phyloP scores from a whole-genome alignment of 2,113 vertebrate species.

The Montifringilla adamsi region DNA sequence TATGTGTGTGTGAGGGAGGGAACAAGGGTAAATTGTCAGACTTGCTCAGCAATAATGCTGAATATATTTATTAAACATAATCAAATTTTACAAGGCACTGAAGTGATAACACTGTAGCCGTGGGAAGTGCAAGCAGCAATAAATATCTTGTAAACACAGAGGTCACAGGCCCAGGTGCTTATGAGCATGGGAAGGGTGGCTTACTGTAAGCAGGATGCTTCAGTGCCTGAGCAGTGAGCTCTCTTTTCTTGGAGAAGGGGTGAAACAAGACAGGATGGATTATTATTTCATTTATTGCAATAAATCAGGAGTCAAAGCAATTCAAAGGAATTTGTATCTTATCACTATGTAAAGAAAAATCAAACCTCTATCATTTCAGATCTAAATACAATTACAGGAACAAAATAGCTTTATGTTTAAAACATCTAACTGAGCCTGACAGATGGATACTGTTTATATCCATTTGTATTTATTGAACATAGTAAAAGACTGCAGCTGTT shows the following conservation, averaged over 20 bases:
- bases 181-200: slow-evolving; percentile 39
- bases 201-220: background rate
- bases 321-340: slow-evolving; percentile 57
- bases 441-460: slow-evolving; percentile 63
- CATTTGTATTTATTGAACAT: slow-evolving; percentile 69
- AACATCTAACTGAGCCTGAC: slow-evolving; percentile 35
- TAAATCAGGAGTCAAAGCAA: slow-evolving; percentile 66
- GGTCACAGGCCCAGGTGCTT: slow-evolving; percentile 63
- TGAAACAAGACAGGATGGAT: slow-evolving; percentile 20
- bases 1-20: background rate
- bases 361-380: slow-evolving; percentile 59
- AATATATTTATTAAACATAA: slow-evolving; percentile 64
- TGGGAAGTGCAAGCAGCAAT: slow-evolving; percentile 42
- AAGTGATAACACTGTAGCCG: slow-evolving; percentile 55
- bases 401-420: slow-evolving; percentile 63
- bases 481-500: slow-evolving; percentile 66
- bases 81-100: slow-evolving; percentile 69
- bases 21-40: background rate
- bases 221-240: slow-evolving; percentile 6
- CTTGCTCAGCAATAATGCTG: background rate
- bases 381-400: slow-evolving; percentile 71
- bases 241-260: background rate
- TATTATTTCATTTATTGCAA: slow-evolving; percentile 67
- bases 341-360: slow-evolving; percentile 60
- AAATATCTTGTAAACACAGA: slow-evolving; percentile 70